Evolutionary conservation across 2,888 invertebrate species (phyloP), one percentile per base, ranked within the genome.

Genomic region (Muscina levida): DNA sequence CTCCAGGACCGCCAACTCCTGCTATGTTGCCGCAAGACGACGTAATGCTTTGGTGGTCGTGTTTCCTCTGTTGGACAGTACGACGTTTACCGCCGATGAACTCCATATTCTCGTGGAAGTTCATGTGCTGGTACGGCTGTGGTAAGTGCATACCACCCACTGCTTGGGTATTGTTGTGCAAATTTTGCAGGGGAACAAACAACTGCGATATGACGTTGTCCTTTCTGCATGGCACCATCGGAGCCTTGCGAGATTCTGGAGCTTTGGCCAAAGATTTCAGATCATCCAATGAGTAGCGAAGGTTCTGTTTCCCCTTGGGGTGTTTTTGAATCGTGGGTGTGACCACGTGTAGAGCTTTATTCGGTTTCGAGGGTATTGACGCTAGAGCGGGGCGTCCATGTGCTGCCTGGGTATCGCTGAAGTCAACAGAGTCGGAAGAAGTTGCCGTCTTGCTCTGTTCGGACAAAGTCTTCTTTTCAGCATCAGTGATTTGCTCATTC

Each of bases 121-220:
- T 87, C 76, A 88, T 84, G 11, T 89, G 89, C 56, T 88, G 89
- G 57, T 86, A 88, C 72, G 87, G 84, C 13, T 85, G 84, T 8
- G 8, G 31, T 8, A 31, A 5, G 31, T 31, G 31, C 31, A 31
- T 31, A 8, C 31, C 31, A 31, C 31, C 4, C 31, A 8, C 31
- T 5, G 31, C 3, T 17, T 84, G 88, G 42, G 85, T 86, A 1
- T 85, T 74, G 26, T 87, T 87, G 71, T 82, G 83, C 24, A 82
- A 79, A 31, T 72, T 75, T 42, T 86, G 87, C 37, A 22, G 37
- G 11, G 88, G 85, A 0, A 88, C 88, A 73, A 88, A 88, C 26
- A 88, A 72, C 62, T 88, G 87, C 0, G 88, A 78, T 51, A 88
- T 87, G 71, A 87, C 88, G 59, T 87, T 87, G 1, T 87, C 88